phyloP scores from a whole-genome alignment of 2,888 invertebrate species.

The Drosophila recens region DNA sequence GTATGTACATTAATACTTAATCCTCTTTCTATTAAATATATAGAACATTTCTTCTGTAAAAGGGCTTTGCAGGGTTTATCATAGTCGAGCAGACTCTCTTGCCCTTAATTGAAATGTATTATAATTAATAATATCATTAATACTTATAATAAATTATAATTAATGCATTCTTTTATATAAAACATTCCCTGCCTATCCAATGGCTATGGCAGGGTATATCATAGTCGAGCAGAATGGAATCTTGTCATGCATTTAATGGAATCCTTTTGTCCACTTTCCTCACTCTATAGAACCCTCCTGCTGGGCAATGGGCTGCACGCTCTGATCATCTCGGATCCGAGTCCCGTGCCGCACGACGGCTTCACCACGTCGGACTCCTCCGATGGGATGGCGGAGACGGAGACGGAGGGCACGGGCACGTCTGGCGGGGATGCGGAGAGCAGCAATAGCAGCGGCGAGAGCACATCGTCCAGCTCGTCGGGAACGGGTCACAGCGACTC shows the following conservation, averaged over 20 bases:
- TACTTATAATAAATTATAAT: too few species aligned
- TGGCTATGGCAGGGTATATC: background rate
- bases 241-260: background rate
- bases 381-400: slow-evolving; percentile 60
- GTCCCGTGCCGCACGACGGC: slow-evolving; percentile 82
- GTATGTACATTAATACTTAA: too few species aligned
- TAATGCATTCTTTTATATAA: too few species aligned
- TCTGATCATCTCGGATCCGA: slow-evolving; percentile 89
- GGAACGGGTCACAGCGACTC: slow-evolving; percentile 21
- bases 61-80: too few species aligned
- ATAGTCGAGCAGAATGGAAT: background rate
- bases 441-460: slow-evolving; percentile 39
- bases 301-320: slow-evolving; percentile 90
- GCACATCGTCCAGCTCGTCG: slow-evolving; percentile 46
- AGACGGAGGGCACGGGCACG: too few species aligned
- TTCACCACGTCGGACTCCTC: slow-evolving; percentile 78
- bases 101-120: too few species aligned
- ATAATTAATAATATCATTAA: too few species aligned
- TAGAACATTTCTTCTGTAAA: too few species aligned
- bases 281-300: slow-evolving; percentile 86
- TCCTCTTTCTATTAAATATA: too few species aligned
- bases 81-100: too few species aligned
- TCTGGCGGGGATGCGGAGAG: slow-evolving; percentile 69
- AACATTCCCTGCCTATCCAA: too few species aligned
- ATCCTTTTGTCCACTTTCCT: background rate